These are phyloP conservation scores for Brienomyrus brachyistius DNA, from an alignment of 2,113 vertebrate genomes.

Conservation along the genomic window DNA sequence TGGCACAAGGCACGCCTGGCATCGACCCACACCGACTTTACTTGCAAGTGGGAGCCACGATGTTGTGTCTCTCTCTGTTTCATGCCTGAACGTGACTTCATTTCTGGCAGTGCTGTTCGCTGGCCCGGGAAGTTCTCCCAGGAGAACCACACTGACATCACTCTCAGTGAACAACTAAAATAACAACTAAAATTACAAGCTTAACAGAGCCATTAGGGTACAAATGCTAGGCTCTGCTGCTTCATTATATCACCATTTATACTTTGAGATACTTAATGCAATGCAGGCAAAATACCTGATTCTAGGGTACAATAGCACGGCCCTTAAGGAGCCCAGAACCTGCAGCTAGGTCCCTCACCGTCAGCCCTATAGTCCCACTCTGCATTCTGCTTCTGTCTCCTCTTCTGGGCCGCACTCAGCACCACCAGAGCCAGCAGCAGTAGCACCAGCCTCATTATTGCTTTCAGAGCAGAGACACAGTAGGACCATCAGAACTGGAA, in stretches of 20 bases:
- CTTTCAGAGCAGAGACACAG: too few species aligned
- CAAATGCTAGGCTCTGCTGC: background rate
- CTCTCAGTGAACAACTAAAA: background rate
- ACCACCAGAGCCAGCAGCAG: slow-evolving; percentile 38
- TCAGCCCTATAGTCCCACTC: slow-evolving; percentile 45
- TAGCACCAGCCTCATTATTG: slow-evolving; percentile 45
- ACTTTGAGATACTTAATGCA: background rate
- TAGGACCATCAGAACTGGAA: background rate
- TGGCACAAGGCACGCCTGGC: background rate
- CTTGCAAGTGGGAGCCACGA: background rate
- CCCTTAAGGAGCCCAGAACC: background rate
- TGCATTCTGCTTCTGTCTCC: slow-evolving; percentile 20
- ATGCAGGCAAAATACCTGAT: background rate
- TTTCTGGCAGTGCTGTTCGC: background rate
- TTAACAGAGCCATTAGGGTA: background rate
- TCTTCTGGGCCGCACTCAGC: slow-evolving; percentile 44
- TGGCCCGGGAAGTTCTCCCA: background rate
- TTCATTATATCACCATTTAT: background rate
- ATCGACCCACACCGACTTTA: background rate
- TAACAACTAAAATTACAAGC: background rate
- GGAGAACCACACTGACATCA: background rate
- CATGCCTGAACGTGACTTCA: background rate
- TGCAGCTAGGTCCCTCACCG: slow-evolving; percentile 40
- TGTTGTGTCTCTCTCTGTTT: background rate
- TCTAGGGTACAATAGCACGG: background rate